Evolutionary conservation across 2,888 invertebrate genomes (phyloP).

Genomic region (Fragum fragum): DNA sequence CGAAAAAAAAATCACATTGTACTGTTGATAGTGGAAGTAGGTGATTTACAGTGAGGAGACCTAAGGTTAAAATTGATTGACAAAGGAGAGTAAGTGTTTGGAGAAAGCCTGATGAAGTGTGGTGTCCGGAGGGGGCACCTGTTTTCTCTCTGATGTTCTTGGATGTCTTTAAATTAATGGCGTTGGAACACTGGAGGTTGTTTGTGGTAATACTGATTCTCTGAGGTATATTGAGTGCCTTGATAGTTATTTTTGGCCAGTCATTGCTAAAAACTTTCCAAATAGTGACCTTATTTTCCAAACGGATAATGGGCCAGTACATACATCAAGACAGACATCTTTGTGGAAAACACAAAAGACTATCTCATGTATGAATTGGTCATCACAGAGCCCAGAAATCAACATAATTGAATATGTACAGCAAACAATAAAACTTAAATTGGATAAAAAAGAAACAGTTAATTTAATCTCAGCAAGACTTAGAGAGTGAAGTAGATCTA

Average conservation of each 20-base stretch:
- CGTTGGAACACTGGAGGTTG: not conserved
- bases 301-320: not conserved
- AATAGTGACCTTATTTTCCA: not conserved
- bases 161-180: not conserved
- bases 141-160: not conserved
- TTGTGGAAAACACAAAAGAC: constrained; percentile 20
- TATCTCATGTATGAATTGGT: constrained; percentile 23
- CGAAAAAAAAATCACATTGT: too few species aligned
- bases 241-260: constrained; percentile 3
- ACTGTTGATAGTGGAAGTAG: too few species aligned
- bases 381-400: not conserved
- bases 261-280: constrained; percentile 9
- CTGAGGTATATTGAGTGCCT: not conserved
- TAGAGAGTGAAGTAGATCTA: too few species aligned
- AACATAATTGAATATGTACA: not conserved
- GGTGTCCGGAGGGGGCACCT: not conserved
- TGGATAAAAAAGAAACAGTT: too few species aligned
- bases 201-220: not conserved
- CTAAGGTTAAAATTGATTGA: not conserved
- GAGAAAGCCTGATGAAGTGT: not conserved
- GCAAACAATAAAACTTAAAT: not conserved
- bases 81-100: not conserved
- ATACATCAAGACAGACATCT: not conserved
- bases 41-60: too few species aligned
- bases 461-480: too few species aligned